Evolutionary conservation across 2,888 invertebrate genomes (phyloP).

Genomic region (Erebia epiphron): DNA sequence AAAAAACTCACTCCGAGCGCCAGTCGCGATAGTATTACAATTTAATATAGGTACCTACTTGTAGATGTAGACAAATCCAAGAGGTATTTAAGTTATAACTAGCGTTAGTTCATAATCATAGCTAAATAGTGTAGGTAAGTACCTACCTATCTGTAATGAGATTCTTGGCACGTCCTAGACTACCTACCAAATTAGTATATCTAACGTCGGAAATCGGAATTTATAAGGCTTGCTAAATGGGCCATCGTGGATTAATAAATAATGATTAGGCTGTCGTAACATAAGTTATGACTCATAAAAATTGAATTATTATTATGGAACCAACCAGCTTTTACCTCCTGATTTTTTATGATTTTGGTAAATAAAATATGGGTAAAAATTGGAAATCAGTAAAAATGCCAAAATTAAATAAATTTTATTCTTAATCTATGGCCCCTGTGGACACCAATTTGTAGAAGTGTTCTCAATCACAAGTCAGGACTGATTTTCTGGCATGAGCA

Average conservation of each 20-base stretch:
- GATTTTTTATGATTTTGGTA: neutral
- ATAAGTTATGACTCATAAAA: neutral
- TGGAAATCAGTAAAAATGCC: too few species aligned
- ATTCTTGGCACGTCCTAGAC: constrained; percentile 15
- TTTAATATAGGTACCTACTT: too few species aligned
- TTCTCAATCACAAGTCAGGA: too few species aligned
- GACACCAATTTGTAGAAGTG: too few species aligned
- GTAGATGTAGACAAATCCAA: neutral
- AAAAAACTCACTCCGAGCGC: too few species aligned
- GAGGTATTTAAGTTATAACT: neutral
- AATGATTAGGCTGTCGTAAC: neutral
- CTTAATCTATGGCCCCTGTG: too few species aligned
- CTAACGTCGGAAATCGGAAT: constrained; percentile 30
- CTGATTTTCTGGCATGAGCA: too few species aligned
- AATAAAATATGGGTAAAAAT: too few species aligned
- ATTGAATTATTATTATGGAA: neutral
- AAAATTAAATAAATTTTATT: too few species aligned
- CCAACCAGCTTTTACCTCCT: neutral
- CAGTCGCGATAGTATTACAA: too few species aligned
- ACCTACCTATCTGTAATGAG: constrained; percentile 6
- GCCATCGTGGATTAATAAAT: constrained; percentile 23
- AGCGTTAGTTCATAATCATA: too few species aligned
- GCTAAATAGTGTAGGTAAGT: too few species aligned
- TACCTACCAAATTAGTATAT: constrained; percentile 26
- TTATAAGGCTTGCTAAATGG: constrained; percentile 29